Evolutionary conservation across 2,113 vertebrate species (phyloP).

Genomic region (Peromyscus leucopus): DNA sequence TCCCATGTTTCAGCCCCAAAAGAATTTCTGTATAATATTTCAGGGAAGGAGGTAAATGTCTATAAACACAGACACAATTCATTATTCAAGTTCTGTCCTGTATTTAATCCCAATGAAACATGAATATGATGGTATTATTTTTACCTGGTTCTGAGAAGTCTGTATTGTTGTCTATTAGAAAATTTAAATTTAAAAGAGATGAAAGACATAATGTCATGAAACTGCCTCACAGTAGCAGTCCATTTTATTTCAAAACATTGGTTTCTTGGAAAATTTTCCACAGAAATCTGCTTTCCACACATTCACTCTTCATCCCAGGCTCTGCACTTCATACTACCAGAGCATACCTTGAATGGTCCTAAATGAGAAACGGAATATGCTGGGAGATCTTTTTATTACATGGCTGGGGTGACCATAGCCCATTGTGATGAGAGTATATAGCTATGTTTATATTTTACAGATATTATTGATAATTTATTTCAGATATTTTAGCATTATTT

Average conservation of each 20-base stretch:
- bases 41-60: neutral
- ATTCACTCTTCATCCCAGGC: too few relatives aligned
- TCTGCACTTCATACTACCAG: neutral
- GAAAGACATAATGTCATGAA: neutral
- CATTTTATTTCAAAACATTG: neutral
- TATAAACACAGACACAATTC: constrained; percentile 28
- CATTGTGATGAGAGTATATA: neutral
- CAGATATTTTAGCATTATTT: neutral
- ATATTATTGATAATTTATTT: neutral
- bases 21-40: neutral
- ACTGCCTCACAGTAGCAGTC: neutral
- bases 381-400: neutral
- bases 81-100: neutral
- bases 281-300: neutral
- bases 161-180: neutral
- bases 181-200: neutral
- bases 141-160: neutral
- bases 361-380: neutral
- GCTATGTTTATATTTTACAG: neutral
- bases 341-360: accelerated
- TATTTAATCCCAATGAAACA: neutral
- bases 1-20: neutral
- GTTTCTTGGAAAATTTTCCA: neutral
- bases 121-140: neutral
- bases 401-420: neutral